A percentile compares a stretch with the other conserved stretches of the same genome.
These are phyloP conservation scores for Falco rusticolus DNA, from an alignment of 2,797 vertebrate species.

Conservation along the genomic window DNA sequence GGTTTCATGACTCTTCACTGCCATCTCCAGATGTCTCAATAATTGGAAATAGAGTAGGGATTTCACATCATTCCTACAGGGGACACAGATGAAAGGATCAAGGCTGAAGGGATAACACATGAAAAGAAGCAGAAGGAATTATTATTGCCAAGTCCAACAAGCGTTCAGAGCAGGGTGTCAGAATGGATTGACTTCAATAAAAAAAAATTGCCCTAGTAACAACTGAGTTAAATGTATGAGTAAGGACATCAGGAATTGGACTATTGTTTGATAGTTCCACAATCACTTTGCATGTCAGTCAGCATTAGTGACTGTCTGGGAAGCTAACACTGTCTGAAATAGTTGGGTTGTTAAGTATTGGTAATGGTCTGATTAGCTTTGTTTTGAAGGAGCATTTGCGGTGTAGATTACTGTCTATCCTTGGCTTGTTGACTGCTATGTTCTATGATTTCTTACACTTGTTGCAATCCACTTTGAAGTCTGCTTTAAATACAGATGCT, in stretches of 20 bases:
- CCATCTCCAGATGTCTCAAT: slow-evolving; percentile 44
- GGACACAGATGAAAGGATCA: slow-evolving; percentile 63
- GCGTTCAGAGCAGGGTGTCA: slow-evolving; percentile 52
- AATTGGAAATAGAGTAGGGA: slow-evolving; percentile 41
- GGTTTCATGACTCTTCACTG: not conserved
- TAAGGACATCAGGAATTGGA: slow-evolving; percentile 17
- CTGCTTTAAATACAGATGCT: not conserved
- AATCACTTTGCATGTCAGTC: slow-evolving; percentile 42
- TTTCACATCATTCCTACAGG: slow-evolving; percentile 47
- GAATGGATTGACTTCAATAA: slow-evolving; percentile 58
- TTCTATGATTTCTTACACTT: not conserved
- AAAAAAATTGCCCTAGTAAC: slow-evolving; percentile 19
- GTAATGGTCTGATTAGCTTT: not conserved
- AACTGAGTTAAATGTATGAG: slow-evolving; percentile 32
- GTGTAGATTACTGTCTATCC: not conserved
- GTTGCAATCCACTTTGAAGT: not conserved
- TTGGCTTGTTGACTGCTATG: not conserved
- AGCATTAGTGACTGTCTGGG: slow-evolving; percentile 36
- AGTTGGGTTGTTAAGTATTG: not conserved
- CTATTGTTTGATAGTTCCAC: slow-evolving; percentile 54
- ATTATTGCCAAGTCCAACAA: slow-evolving; percentile 52
- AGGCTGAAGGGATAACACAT: slow-evolving; percentile 62
- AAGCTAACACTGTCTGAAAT: slow-evolving; percentile 17
- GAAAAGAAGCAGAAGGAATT: slow-evolving; percentile 70
- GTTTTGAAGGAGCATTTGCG: not conserved